phyloP scores from a whole-genome alignment of 2,888 invertebrate species.

The Osmoderma eremita region DNA sequence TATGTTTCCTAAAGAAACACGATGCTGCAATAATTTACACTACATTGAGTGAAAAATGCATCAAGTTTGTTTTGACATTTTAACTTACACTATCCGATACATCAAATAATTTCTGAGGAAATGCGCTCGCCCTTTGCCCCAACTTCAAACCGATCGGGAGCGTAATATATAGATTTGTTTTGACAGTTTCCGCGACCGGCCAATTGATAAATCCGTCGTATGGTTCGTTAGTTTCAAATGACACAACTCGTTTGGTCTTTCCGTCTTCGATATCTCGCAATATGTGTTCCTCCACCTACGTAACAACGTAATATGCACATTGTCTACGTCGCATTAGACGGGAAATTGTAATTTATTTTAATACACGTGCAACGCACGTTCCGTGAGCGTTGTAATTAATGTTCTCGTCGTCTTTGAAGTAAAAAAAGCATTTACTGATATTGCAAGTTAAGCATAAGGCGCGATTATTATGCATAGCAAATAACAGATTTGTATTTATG shows the following conservation, averaged over 20 bases:
- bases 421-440: conserved; percentile 19
- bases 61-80: too few species aligned
- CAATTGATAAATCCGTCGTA: conserved; percentile 5
- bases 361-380: neutral
- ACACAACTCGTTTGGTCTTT: conserved; percentile 7
- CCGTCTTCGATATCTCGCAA: conserved; percentile 5
- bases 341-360: neutral
- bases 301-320: conserved; percentile 9
- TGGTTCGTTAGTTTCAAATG: conserved; percentile 17
- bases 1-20: too few species aligned
- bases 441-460: neutral
- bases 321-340: conserved; percentile 3
- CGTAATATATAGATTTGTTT: neutral
- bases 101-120: too few species aligned
- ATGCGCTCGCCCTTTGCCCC: too few species aligned
- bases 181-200: conserved; percentile 9
- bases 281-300: conserved; percentile 8
- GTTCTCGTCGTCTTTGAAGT: conserved; percentile 13
- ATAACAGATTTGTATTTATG: conserved; percentile 18
- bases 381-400: conserved; percentile 12
- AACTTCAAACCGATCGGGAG: too few species aligned
- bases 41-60: too few species aligned
- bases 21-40: too few species aligned
- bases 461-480: conserved; percentile 19
- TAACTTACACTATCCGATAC: too few species aligned